Evolutionary conservation across 2,113 vertebrate genomes (phyloP), one percentile per base, ranked within the genome.

Genomic region (Geococcyx californianus): DNA sequence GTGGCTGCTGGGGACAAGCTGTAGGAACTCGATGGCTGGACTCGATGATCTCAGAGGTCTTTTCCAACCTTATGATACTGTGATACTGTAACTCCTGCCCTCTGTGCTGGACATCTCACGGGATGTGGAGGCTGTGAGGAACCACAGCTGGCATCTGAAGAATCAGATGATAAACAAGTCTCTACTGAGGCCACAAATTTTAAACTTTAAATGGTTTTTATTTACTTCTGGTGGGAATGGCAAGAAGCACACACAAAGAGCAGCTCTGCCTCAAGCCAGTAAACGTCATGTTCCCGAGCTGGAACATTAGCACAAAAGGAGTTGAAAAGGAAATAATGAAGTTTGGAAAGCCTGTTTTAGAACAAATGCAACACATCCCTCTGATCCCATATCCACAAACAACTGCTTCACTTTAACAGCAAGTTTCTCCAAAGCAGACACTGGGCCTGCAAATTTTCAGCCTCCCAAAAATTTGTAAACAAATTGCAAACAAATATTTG

Each of bases 111-210:
- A 3, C 40, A 19, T 16, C 21, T 49, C 74, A 3, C 0, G 8
- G 72, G 7, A 25, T 29, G 21, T 1, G 1, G 20, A 42, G n/a
- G 29, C 44, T 1, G 3, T 10, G 16, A 36, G 51, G 36, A 62
- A 29, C 25, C 1, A 0, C 33, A 31, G 5, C 6, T 17, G 1
- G 10, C 2, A 5, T 6, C 20, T 6, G 0, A 10, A 70, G 31
- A 54, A 54, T 4, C 10, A 14, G 56, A 13, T 1, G 0, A 17
- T 17, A 29, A 51, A 9, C 18, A 20, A 33, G 3, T 5, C 28
- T 49, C 19, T 26, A 3, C 34, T 6, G 29, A 54, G 17, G 29
- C 31, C 52, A 3, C 26, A 51, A 7, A 7, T 23, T 14, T 63
- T 8, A 58, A 81, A 45, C 5, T 66, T 74, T 2, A 6, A 6